Conservation (phyloP, 2,797 vertebrate species). For the Sitta carolinensis region DNA sequence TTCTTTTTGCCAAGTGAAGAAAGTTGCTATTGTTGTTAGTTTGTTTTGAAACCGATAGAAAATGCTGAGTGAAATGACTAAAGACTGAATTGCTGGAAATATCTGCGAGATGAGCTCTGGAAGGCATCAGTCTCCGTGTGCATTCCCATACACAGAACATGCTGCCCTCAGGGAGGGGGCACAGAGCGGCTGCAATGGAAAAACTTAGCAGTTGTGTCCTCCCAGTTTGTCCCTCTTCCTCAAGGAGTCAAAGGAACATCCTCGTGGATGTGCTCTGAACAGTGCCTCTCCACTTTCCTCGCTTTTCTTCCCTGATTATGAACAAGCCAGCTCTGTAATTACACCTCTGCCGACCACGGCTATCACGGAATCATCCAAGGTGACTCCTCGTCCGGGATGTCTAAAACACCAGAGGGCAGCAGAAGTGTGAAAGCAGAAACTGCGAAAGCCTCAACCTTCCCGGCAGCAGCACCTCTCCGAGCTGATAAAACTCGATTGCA, state of each 20-base stretch:
- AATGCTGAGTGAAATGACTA: constrained; percentile 31
- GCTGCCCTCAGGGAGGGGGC: background rate
- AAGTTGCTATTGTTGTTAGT: constrained; percentile 31
- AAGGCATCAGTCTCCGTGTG: background rate
- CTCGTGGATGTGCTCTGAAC: background rate
- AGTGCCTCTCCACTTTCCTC: background rate
- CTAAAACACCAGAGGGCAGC: constrained; percentile 60
- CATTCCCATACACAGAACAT: background rate
- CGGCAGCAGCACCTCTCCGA: background rate
- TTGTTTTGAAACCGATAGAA: constrained; percentile 53
- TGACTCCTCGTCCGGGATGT: background rate
- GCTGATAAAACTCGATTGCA: background rate
- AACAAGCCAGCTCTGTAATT: background rate
- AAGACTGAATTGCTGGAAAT: constrained; percentile 55
- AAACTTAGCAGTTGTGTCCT: background rate
- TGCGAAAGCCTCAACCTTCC: background rate
- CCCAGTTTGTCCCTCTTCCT: background rate
- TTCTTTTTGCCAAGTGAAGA: background rate
- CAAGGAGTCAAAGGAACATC: background rate
- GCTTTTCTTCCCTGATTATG: background rate
- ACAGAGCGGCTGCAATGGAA: background rate
- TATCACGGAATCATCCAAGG: background rate
- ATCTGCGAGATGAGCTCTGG: constrained; percentile 22
- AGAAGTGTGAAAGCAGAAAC: constrained; percentile 32
- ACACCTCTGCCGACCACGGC: background rate